Evolutionary conservation across 2,888 invertebrate species (phyloP).

Genomic region (Coelinius sp.): DNA sequence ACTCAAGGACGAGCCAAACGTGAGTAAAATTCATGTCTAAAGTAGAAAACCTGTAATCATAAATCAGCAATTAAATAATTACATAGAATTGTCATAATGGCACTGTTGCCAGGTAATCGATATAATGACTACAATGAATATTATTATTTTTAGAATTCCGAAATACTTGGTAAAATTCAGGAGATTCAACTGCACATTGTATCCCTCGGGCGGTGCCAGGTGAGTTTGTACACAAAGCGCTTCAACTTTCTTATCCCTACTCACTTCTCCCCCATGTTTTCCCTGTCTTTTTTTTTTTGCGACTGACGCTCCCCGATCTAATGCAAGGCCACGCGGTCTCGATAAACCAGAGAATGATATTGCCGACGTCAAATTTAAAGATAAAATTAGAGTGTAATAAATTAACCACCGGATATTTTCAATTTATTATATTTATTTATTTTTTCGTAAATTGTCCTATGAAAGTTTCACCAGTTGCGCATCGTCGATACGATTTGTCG

Average conservation of each 20-base stretch:
- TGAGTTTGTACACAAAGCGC: slow-evolving; percentile 63
- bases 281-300: neutral
- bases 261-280: neutral
- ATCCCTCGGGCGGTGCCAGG: slow-evolving; percentile 75
- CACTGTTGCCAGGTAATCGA: neutral
- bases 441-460: neutral
- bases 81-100: neutral
- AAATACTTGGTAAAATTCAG: slow-evolving; percentile 73
- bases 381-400: too few species aligned
- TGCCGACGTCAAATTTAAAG: too few species aligned
- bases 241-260: slow-evolving; percentile 5
- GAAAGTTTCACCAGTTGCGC: slow-evolving; percentile 36
- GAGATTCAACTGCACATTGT: slow-evolving; percentile 76
- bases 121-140: neutral
- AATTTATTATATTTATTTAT: neutral
- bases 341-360: too few species aligned
- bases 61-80: slow-evolving; percentile 9
- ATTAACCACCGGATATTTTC: neutral
- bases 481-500: slow-evolving; percentile 28
- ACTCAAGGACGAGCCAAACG: slow-evolving; percentile 74
- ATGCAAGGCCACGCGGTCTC: slow-evolving; percentile 3
- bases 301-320: neutral
- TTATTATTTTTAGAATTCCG: slow-evolving; percentile 70
- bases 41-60: neutral
- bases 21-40: slow-evolving; percentile 61